Percentiles rank a stretch among this genome's conserved stretches.
Evolutionary conservation across 2,797 vertebrate species (phyloP).

Genomic region (Cryptoprocta ferox): DNA sequence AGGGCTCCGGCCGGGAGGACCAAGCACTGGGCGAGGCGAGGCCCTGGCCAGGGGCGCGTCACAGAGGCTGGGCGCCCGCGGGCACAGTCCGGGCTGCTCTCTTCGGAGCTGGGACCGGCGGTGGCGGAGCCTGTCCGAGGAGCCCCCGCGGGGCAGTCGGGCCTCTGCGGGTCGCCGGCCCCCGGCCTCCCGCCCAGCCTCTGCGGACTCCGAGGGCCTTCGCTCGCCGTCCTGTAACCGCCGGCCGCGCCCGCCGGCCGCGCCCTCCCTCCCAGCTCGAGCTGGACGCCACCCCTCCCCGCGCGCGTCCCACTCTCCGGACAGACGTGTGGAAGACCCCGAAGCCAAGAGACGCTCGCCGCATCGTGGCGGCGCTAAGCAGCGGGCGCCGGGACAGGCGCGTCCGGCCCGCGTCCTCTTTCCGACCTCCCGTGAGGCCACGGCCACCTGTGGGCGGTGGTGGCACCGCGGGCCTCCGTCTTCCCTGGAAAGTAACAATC

Average conservation of each 20-base stretch:
- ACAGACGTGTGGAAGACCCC: neutral
- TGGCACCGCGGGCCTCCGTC: no score
- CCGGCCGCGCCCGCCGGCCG: neutral
- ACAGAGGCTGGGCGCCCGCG: neutral
- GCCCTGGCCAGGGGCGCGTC: neutral
- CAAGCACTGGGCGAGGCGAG: neutral
- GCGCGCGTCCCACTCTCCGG: neutral
- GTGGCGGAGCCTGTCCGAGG: neutral
- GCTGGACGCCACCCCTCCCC: no score
- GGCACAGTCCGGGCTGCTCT: neutral
- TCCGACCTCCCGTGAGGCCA: no score
- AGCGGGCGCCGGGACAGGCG: neutral
- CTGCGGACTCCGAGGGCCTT: neutral
- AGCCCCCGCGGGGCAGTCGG: neutral
- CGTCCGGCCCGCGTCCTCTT: no score
- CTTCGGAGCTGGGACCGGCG: neutral
- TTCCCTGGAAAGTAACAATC: no score
- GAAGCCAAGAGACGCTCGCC: slow-evolving; percentile 21
- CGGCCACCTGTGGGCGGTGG: no score
- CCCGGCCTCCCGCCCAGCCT: neutral
- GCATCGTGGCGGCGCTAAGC: neutral
- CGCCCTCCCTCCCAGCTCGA: neutral
- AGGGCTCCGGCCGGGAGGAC: neutral
- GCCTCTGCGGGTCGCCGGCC: neutral
- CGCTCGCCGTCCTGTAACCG: neutral